Conservation (phyloP, 2,113 vertebrate species). For the Hippocampus mohnikei region DNA sequence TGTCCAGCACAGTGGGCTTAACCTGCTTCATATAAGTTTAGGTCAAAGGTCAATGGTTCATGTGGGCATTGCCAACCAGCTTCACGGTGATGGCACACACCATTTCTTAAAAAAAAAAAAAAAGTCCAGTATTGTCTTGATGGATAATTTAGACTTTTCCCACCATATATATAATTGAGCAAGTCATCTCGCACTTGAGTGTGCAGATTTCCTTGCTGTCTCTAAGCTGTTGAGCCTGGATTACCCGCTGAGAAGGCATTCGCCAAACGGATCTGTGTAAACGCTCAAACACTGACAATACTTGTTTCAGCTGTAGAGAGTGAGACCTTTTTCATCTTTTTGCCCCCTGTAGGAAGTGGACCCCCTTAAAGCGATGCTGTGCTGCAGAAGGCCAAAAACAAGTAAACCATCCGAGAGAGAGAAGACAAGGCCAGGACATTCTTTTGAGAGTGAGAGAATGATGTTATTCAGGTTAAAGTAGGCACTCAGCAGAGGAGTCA, state of each 20-base stretch:
- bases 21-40: not conserved
- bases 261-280: conserved; percentile 48
- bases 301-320: conserved; percentile 11
- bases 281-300: conserved; percentile 29
- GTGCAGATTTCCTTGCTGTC: conserved; percentile 32
- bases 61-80: not conserved
- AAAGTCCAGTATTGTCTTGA: conserved; percentile 17
- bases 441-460: conserved; percentile 16
- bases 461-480: conserved; percentile 25
- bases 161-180: conserved; percentile 1
- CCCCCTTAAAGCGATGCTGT: not conserved
- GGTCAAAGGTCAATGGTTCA: not conserved
- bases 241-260: conserved; percentile 48
- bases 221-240: conserved; percentile 52
- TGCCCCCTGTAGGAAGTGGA: not conserved
- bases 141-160: conserved; percentile 16
- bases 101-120: not conserved
- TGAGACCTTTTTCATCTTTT: not conserved
- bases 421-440: conserved; percentile 17
- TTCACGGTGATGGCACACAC: not conserved
- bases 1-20: conserved; percentile 7
- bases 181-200: conserved; percentile 15
- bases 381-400: conserved; percentile 5
- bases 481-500: conserved; percentile 29
- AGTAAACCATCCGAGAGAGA: conserved; percentile 11